Percentiles rank a stretch among this genome's conserved stretches.
These are phyloP conservation scores for Cephalopachus bancanus DNA, from an alignment of 2,797 vertebrate species.

Conservation along the genomic window DNA sequence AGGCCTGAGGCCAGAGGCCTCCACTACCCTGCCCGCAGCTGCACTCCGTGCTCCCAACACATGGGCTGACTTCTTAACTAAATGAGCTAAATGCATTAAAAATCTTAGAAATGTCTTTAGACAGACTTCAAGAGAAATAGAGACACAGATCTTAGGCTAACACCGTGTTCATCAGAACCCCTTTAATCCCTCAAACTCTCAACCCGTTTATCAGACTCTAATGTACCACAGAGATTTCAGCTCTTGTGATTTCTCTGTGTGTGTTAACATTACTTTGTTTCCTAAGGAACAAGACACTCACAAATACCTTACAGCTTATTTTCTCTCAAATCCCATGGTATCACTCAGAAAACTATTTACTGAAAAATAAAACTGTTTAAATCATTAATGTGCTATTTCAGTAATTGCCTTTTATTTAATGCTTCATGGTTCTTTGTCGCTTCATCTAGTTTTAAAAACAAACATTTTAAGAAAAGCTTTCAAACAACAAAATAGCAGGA, in stretches of 20 bases:
- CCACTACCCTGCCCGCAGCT: too few relatives aligned
- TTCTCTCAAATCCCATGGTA: not conserved
- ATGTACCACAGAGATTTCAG: not conserved
- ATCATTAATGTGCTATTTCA: slow-evolving; percentile 18
- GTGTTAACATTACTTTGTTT: not conserved
- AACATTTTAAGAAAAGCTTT: not conserved
- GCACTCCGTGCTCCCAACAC: not conserved
- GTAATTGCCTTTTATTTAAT: slow-evolving; percentile 2
- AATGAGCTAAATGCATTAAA: not conserved
- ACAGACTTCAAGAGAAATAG: not conserved
- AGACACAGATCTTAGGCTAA: not conserved
- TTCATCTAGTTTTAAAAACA: not conserved
- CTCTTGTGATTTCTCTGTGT: not conserved
- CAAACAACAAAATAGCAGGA: not conserved
- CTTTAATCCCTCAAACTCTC: not conserved
- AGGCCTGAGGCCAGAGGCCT: not conserved
- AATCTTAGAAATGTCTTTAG: not conserved
- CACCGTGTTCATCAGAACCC: not conserved
- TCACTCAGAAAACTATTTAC: not conserved
- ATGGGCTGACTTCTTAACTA: not conserved
- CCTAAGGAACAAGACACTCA: not conserved
- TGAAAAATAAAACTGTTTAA: slow-evolving; percentile 3
- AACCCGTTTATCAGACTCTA: not conserved
- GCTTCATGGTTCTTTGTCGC: not conserved
- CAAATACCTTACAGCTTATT: not conserved